Conservation (phyloP, 2,113 vertebrate genomes). For the Anhinga rufa region DNA sequence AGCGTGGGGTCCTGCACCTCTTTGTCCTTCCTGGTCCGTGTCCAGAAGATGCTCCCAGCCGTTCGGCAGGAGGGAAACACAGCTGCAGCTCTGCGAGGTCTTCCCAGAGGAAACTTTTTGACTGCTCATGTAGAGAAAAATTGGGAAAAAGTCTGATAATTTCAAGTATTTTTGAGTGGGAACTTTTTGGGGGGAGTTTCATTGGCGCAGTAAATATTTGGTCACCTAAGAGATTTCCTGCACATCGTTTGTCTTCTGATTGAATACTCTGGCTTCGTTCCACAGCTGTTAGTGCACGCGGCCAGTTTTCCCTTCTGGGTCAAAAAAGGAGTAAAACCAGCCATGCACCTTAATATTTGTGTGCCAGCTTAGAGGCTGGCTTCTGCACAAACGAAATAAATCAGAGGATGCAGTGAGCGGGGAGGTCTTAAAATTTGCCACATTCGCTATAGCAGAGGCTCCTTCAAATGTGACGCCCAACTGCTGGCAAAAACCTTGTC, state of each 20-base stretch:
- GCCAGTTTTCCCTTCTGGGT: not conserved
- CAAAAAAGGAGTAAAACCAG: not conserved
- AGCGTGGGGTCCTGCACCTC: not conserved
- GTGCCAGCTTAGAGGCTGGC: not conserved
- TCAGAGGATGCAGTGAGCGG: fast-evolving
- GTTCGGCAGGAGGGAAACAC: not conserved
- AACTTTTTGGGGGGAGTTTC: not conserved
- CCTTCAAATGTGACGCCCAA: not conserved
- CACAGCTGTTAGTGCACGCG: not conserved
- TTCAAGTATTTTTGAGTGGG: not conserved
- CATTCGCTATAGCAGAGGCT: fast-evolving
- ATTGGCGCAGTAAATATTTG: not conserved
- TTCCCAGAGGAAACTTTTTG: not conserved
- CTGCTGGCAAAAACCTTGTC: not conserved
- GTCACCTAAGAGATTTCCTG: not conserved
- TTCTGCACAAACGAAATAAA: not conserved
- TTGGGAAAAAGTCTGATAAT: not conserved
- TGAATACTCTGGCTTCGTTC: not conserved
- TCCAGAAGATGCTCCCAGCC: not conserved
- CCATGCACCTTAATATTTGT: fast-evolving
- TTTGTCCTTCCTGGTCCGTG: not conserved
- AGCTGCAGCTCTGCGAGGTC: not conserved
- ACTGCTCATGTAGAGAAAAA: not conserved
- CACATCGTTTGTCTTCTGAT: not conserved
- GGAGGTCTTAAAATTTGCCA: not conserved